Evolutionary conservation across 1,140 invertebrate species (phyloP).

Genomic region (Oreohelix idahoensis): DNA sequence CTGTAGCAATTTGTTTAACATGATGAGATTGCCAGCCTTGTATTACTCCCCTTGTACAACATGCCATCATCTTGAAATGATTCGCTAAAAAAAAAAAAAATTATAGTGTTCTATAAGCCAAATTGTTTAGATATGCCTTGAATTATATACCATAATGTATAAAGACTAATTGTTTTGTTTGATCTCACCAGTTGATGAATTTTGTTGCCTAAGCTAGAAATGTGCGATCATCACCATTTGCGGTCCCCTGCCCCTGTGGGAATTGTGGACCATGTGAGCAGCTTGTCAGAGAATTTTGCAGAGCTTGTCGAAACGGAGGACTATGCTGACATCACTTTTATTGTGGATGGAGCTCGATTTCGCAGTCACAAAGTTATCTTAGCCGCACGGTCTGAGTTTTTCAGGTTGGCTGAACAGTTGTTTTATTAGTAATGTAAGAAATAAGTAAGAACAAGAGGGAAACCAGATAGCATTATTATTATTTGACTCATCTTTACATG

Average conservation of each 20-base stretch:
- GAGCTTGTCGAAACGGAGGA: conserved; percentile 88
- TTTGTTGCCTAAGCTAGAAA: conserved; percentile 34
- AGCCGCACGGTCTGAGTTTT: conserved; percentile 94
- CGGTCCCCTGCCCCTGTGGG: conserved; percentile 61
- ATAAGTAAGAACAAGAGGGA: no score
- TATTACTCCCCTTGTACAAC: no score
- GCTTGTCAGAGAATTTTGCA: conserved; percentile 82
- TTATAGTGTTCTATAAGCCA: no score
- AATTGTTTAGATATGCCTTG: no score
- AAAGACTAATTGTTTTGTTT: not conserved
- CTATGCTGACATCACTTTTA: conserved; percentile 91
- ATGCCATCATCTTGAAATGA: no score
- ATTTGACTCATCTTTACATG: no score
- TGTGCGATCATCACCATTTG: conserved; percentile 71
- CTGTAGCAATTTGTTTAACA: no score
- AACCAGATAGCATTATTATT: no score
- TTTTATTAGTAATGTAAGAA: no score
- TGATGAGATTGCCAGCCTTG: no score
- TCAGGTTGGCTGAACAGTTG: conserved; percentile 77
- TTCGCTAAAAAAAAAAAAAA: no score
- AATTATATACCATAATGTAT: no score
- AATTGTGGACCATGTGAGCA: conserved; percentile 69
- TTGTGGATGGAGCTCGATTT: conserved; percentile 88
- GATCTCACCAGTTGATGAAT: not conserved
- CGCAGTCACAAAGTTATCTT: conserved; percentile 92